Evolutionary conservation across 2,888 invertebrate species (phyloP).

Genomic region (Erebia ligea): DNA sequence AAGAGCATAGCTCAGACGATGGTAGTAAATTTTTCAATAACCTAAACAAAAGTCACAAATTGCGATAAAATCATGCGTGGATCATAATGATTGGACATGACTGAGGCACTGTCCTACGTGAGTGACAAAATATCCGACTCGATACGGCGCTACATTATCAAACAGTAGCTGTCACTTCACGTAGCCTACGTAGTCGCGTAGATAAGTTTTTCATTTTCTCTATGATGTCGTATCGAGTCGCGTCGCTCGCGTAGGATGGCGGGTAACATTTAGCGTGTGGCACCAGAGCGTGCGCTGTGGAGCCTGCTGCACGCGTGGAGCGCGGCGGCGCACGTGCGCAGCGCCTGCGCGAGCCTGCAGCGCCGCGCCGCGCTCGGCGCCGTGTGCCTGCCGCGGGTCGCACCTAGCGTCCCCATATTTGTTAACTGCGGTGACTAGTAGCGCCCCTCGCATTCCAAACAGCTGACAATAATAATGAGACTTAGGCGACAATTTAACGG

Average conservation of each 20-base stretch:
- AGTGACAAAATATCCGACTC: no score
- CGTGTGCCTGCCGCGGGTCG: conserved; percentile 24
- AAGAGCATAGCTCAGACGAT: background rate
- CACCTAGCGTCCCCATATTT: conserved; percentile 41
- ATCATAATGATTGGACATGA: background rate
- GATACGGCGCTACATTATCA: no score
- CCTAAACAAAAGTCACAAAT: background rate
- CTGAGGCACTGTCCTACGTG: background rate
- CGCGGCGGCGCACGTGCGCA: conserved; percentile 48
- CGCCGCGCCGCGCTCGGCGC: conserved; percentile 33
- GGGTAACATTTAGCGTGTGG: background rate
- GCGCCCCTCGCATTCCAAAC: conserved; percentile 8
- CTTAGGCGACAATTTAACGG: no score
- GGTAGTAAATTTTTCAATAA: background rate
- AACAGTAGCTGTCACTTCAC: no score
- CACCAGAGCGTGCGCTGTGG: conserved; percentile 26
- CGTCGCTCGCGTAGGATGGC: no score
- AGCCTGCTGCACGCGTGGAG: conserved; percentile 45
- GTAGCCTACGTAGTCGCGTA: no score
- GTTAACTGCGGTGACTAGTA: conserved; percentile 54
- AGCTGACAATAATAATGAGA: no score
- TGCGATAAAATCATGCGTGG: background rate
- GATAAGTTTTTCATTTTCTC: no score
- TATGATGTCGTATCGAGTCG: no score
- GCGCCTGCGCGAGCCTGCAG: conserved; percentile 46